phyloP scores from a whole-genome alignment of 1,140 invertebrate genomes.

The Drosophila melanica region DNA sequence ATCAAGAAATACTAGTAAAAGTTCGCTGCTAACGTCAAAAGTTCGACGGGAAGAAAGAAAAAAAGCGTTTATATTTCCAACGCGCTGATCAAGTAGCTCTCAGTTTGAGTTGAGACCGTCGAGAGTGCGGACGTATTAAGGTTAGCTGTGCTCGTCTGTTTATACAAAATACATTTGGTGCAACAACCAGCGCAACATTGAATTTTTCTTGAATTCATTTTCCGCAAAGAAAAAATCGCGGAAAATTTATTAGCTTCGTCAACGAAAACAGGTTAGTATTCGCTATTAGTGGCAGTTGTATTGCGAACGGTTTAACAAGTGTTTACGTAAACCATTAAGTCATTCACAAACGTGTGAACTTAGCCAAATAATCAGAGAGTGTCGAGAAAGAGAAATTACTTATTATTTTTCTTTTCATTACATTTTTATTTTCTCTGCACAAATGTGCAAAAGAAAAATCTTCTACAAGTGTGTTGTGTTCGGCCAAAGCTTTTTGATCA shows the following conservation, averaged over 20 bases:
- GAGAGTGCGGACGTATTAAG: slow-evolving; percentile 56
- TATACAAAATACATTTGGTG: slow-evolving; percentile 21
- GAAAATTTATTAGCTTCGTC: slow-evolving; percentile 37
- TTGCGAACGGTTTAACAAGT: slow-evolving; percentile 54
- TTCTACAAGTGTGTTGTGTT: slow-evolving; percentile 1
- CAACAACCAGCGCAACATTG: slow-evolving; percentile 7
- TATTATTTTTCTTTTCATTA: background rate
- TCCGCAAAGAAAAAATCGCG: slow-evolving; percentile 55
- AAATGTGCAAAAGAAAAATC: slow-evolving; percentile 3
- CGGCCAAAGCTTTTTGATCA: slow-evolving; percentile 11
- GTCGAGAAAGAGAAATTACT: slow-evolving; percentile 3
- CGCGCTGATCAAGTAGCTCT: slow-evolving; percentile 31
- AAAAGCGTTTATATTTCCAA: slow-evolving; percentile 66
- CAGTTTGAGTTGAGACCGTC: slow-evolving; percentile 54
- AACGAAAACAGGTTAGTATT: slow-evolving; percentile 68
- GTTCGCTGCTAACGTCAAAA: slow-evolving; percentile 19
- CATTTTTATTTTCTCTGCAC: slow-evolving; percentile 10
- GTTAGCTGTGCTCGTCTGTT: slow-evolving; percentile 25
- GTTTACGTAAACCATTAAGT: slow-evolving; percentile 61
- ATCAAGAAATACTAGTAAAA: slow-evolving; percentile 29
- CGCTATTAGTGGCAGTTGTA: slow-evolving; percentile 15
- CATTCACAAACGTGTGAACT: slow-evolving; percentile 7
- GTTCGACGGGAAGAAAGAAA: slow-evolving; percentile 42
- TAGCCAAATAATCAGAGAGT: slow-evolving; percentile 11
- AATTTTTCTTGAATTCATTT: slow-evolving; percentile 1